Evolutionary conservation across 2,113 vertebrate genomes (phyloP), one percentile per base, ranked within the genome.

Genomic region (Puffinus mauretanicus): DNA sequence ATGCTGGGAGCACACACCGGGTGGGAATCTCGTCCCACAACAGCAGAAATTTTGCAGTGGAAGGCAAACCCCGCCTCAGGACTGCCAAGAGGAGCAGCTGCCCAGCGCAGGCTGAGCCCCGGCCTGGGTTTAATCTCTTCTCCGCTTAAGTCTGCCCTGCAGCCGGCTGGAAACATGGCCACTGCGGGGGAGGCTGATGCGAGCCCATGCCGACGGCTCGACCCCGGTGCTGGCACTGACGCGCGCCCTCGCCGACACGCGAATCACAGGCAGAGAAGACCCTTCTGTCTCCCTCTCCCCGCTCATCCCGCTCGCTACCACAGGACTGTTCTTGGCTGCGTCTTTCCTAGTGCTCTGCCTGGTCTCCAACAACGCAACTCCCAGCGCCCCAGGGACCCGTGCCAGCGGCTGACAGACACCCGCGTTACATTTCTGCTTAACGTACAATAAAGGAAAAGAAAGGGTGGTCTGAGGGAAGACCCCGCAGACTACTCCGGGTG

Each of bases 141-240:
- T 34, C 40, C 2, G 2, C 65, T 18, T 4, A 42, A 22, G 32
- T 4, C 15, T 32, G 24, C 18, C 60, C 67, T 3, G 8, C 42
- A 71, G 36, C 42, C 2, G 1, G 11, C 64, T 61, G 73, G 38
- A 14, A 46, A 27, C 1, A 6, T 38, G 2, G 2, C 42, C 18
- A 3, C 24, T 7, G 2, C 1, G 2, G 17, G 32, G 62, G 20
- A 30, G 24, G 36, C 16, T 0, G 6, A 10, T 1, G 2, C 0
- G 2, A 18, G 15, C 1, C 61, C 4, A 1, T 27, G 67, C 29
- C 0, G 8, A 30, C 1, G 5, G 42, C 51, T 57, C 6, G 1
- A 44, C 21, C 36, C n/a, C 1, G 1, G 51, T 51, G 30, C 40
- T 1, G 1, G 42, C 42, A 14, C 40, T 7, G 60, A 38, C 0